Evolutionary conservation across 2,113 vertebrate species (phyloP), one percentile per base, ranked within the genome.

Genomic region (Hoplias malabaricus): DNA sequence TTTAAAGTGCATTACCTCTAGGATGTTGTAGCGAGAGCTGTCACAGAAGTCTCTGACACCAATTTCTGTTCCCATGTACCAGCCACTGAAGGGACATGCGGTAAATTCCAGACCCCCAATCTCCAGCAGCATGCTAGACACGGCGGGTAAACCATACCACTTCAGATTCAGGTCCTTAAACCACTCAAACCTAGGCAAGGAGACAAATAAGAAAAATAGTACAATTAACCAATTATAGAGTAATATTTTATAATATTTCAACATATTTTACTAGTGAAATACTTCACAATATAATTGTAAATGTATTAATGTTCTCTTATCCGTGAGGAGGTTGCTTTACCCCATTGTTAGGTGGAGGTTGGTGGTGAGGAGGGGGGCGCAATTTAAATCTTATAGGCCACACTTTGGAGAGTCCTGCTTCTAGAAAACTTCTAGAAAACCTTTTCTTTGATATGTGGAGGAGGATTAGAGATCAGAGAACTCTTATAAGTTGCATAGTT

Each of bases 11-110:
- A 23, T 79, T 88, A 99, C 98, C 97, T 98, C 96, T 79, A 99
- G 89, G 54, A 98, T 94, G 90, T 98, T 98, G 92, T 98, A 99
- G 77, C 98, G 96, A 0, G 95, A 97, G 83, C 83, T 95, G 89
- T 99, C 98, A 2, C 98, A 99, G 86, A 98, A 99, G 89, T 99
- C 96, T 0, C 98, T 93, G 70, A 99, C 96, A 0, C 97, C 98
- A 0, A 99, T 99, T 92, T 99, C 98, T 0, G 98, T 99, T 84
- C 97, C 98, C 98, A 99, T 99, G 92, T 99, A 99, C 98, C 98
- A 99, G 81, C 98, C 98, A 0, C 96, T 99, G 92, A 99, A 99
- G 78, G 98, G 98, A 59, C 96, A 98, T 67, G 93, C 94, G 0
- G 94, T 93, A 87, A 99, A 99, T 89, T 99, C 96, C 87, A 99